Evolutionary conservation across 2,113 vertebrate genomes (phyloP).

Genomic region (Genyomyrus donnyi): DNA sequence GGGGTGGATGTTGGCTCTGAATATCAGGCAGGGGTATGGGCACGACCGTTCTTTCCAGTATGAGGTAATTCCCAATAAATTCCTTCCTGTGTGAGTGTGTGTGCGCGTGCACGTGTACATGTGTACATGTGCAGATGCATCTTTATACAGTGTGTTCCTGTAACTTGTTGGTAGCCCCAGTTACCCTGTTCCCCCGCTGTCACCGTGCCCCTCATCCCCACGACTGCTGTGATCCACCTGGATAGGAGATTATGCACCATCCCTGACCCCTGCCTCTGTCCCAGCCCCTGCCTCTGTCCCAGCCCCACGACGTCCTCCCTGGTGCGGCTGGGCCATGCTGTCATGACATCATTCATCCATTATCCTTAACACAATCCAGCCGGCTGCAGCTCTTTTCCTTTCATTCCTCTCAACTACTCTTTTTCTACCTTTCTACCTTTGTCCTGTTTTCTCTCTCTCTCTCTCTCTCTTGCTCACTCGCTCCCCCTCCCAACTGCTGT

Average conservation of each 20-base stretch:
- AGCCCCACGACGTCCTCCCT: neutral
- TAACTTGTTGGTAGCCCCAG: neutral
- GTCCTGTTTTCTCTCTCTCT: neutral
- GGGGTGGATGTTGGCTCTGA: slow-evolving; percentile 46
- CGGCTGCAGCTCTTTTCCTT: slow-evolving; percentile 1
- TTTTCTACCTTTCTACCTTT: neutral
- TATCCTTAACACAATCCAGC: slow-evolving; percentile 47
- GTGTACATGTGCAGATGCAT: no score
- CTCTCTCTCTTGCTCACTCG: neutral
- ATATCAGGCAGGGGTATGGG: slow-evolving; percentile 53
- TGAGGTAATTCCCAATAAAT: no score
- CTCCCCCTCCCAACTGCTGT: neutral
- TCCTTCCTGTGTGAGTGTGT: no score
- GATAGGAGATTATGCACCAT: neutral
- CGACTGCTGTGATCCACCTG: neutral
- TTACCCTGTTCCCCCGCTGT: neutral
- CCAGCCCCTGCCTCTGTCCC: neutral
- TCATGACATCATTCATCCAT: slow-evolving; percentile 30
- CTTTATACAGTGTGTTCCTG: neutral
- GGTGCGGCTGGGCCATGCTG: slow-evolving; percentile 32
- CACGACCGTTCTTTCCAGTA: slow-evolving; percentile 55
- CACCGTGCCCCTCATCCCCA: neutral
- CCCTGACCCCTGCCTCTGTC: neutral
- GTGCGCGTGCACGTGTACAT: no score
- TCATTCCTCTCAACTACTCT: neutral